Base-by-base conservation (phyloP, 2,888 invertebrate species). In the Parthenolecanium corni region DNA sequence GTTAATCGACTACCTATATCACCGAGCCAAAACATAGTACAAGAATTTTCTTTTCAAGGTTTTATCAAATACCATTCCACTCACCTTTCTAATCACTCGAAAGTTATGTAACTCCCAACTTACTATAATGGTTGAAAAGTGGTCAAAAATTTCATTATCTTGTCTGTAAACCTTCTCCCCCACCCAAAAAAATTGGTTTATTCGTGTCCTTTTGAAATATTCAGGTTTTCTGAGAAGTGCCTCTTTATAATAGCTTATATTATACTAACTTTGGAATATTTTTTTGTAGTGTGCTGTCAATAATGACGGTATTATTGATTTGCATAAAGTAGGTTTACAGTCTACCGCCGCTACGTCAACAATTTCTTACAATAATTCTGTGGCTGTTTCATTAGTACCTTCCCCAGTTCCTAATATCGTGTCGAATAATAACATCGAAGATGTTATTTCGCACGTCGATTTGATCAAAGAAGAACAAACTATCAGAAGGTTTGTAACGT, bases 281-380 rank as follows among this genome's bases (percentile, higher is more conserved):
- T 38, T 38, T 56, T 56, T 56, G 4, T 23, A 58, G 58, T 58
- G 58, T 21, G 58, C 44, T 46, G 46, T 58, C 25, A 36, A 12
- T n/a, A 31, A 47, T 18, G 47, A 58, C n/a, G 56, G 56, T 11
- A 56, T 25, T 24, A 56, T 56, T 6, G 42, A 56, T 20, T 21
- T 56, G n/a, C 40, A 42, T 24, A 58, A 58, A 36, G 36, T 58
- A 12, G 14, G 23, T 21, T 20, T 58, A 1, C 58, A 58, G 12
- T 18, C 58, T 14, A 47, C 24, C 47, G 44, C 46, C 16, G 12
- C 47, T n/a, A n/a, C 20, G 1, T 25, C 25, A 18, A 36, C n/a
- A 20, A 31, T 58, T 2, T 16, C 58, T 1, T 58, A n/a, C 25
- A 58, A 25, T 23, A 44, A 46, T 46, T 58, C 58, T 20, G 38